Percentiles rank a stretch among this genome's conserved stretches.
phyloP scores from a whole-genome alignment of 2,797 vertebrate genomes.

The Microhierax caerulescens region DNA sequence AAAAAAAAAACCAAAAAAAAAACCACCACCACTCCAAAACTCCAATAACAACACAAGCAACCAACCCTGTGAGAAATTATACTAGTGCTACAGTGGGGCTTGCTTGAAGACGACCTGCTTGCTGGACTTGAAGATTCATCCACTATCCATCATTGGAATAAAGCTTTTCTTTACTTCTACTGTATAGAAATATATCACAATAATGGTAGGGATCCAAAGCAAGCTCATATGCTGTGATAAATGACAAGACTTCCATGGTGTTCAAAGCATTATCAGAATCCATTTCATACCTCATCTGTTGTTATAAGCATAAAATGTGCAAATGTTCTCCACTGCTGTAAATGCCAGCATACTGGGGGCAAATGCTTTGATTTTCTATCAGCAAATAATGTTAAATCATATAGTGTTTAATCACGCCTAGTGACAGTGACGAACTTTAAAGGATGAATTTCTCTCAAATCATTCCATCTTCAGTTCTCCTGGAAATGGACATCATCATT shows the following conservation, averaged over 20 bases:
- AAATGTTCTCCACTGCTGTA: constrained; percentile 26
- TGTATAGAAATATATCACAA: background rate
- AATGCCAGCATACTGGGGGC: constrained; percentile 58
- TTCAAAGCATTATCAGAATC: constrained; percentile 47
- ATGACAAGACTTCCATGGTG: constrained; percentile 47
- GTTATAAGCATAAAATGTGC: constrained; percentile 57
- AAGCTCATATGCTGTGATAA: constrained; percentile 49
- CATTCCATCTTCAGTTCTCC: background rate
- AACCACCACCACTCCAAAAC: no score
- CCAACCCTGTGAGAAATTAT: background rate
- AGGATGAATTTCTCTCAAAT: constrained; percentile 34
- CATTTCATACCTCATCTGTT: constrained; percentile 72
- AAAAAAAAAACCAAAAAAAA: no score
- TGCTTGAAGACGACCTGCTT: background rate
- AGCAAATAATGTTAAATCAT: constrained; percentile 49
- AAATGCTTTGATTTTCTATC: constrained; percentile 64
- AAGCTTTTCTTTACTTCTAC: background rate
- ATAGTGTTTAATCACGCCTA: constrained; percentile 49
- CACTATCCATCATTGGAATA: background rate
- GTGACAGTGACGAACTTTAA: constrained; percentile 57
- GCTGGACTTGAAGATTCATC: background rate
- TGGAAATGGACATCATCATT: background rate
- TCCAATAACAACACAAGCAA: no score
- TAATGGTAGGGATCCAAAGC: background rate
- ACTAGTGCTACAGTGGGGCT: background rate